These are phyloP conservation scores for Lysiphlebus fabarum DNA, from an alignment of 1,140 invertebrate species.

Conservation along the genomic window DNA sequence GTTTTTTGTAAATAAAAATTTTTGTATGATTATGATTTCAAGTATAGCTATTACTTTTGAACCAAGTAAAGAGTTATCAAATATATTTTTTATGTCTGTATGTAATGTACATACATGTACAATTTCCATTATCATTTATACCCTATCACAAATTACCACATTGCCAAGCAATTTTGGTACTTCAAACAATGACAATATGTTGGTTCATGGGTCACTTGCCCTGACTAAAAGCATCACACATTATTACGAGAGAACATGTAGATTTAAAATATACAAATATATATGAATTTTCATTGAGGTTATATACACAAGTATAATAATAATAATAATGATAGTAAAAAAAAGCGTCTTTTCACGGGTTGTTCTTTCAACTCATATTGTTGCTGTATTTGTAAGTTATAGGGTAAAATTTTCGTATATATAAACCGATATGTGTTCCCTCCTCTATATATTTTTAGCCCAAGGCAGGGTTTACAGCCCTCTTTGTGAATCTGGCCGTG, in stretches of 20 bases:
- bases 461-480: conserved; percentile 46
- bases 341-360: conserved; percentile 20
- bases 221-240: conserved; percentile 34
- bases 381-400: conserved; percentile 20
- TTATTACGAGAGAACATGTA: conserved; percentile 26
- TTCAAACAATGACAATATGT: conserved; percentile 49
- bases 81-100: no score
- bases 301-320: background rate
- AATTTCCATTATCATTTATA: no score
- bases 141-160: background rate
- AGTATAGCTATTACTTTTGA: no score
- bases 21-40: no score
- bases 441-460: conserved; percentile 29
- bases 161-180: conserved; percentile 37
- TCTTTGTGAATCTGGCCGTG: conserved; percentile 49
- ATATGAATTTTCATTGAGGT: conserved; percentile 6
- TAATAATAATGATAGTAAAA: background rate
- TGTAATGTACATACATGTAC: no score
- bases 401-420: conserved; percentile 44
- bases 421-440: conserved; percentile 29
- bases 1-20: no score
- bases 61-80: no score
- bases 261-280: background rate
- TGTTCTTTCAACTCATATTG: conserved; percentile 1
- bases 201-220: conserved; percentile 46